phyloP scores from a whole-genome alignment of 2,888 invertebrate genomes.

The Protodeltote pygarga region DNA sequence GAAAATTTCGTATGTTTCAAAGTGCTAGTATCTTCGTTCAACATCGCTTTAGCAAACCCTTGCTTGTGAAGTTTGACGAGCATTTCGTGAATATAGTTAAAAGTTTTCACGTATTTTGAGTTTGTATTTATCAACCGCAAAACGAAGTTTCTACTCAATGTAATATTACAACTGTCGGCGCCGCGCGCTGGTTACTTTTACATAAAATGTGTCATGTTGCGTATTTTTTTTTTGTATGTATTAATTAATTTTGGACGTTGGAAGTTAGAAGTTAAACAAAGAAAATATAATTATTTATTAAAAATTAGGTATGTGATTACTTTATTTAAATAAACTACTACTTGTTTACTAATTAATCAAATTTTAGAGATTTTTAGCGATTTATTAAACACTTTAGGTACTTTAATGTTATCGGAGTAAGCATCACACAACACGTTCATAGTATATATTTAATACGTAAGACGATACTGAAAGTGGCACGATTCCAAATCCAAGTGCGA shows the following conservation, averaged over 20 bases:
- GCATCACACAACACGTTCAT: too few relatives aligned
- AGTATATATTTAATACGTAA: too few relatives aligned
- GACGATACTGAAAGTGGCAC: too few relatives aligned
- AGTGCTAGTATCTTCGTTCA: slow-evolving; percentile 22
- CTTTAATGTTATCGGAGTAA: too few relatives aligned
- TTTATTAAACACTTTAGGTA: too few relatives aligned
- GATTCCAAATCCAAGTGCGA: too few relatives aligned
- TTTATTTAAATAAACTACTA: too few relatives aligned
- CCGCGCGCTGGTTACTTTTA: slow-evolving; percentile 5
- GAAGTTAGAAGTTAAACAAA: neutral
- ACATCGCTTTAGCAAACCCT: slow-evolving; percentile 14
- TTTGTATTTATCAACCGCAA: slow-evolving; percentile 40
- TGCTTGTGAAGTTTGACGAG: slow-evolving; percentile 17
- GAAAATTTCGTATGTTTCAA: slow-evolving; percentile 14
- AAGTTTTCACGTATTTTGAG: slow-evolving; percentile 39
- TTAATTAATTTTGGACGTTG: neutral
- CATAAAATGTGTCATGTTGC: slow-evolving; percentile 16
- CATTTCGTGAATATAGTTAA: slow-evolving; percentile 34
- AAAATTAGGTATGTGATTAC: too few relatives aligned
- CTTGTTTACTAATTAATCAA: too few relatives aligned
- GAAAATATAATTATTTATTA: too few relatives aligned
- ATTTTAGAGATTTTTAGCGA: too few relatives aligned
- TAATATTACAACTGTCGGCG: slow-evolving; percentile 20
- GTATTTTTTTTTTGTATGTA: slow-evolving; percentile 13
- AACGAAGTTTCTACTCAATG: slow-evolving; percentile 28